Conservation (phyloP, 2,797 vertebrate genomes). For the Acrossocheilus wenchowensis region DNA sequence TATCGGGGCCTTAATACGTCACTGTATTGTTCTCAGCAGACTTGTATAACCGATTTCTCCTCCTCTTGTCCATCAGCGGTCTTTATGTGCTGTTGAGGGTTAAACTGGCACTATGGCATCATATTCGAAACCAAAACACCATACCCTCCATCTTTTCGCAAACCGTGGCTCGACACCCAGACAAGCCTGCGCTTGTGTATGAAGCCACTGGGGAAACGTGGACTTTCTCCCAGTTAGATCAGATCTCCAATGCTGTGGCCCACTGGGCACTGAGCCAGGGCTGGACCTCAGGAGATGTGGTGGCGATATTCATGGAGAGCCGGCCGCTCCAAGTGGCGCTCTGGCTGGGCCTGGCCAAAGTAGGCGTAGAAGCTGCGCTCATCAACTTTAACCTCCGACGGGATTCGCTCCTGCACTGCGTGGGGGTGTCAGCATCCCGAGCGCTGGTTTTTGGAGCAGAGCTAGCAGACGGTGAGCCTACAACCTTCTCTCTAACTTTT, state of each 20-base stretch:
- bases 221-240: conserved; percentile 86
- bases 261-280: conserved; percentile 82
- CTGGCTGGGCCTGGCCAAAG: conserved; percentile 91
- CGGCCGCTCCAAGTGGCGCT: conserved; percentile 87
- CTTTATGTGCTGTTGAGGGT: conserved; percentile 86
- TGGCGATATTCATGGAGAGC: conserved; percentile 91
- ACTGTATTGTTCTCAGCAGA: not conserved
- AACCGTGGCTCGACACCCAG: conserved; percentile 77
- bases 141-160: conserved; percentile 84
- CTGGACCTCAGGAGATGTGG: conserved; percentile 83
- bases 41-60: not conserved
- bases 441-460: conserved; percentile 89
- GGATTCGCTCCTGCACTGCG: conserved; percentile 85
- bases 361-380: conserved; percentile 86
- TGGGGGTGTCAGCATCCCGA: conserved; percentile 81
- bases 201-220: conserved; percentile 84
- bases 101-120: conserved; percentile 81
- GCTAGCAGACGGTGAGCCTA: conserved; percentile 81
- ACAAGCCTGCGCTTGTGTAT: conserved; percentile 86
- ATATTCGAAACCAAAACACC: conserved; percentile 78
- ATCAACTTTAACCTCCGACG: conserved; percentile 89
- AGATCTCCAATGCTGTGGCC: conserved; percentile 83
- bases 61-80: conserved; percentile 75
- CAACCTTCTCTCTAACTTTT: not conserved
- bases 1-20: not conserved